phyloP scores from a whole-genome alignment of 2,797 vertebrate species.

The Sebastolobus alascanus region DNA sequence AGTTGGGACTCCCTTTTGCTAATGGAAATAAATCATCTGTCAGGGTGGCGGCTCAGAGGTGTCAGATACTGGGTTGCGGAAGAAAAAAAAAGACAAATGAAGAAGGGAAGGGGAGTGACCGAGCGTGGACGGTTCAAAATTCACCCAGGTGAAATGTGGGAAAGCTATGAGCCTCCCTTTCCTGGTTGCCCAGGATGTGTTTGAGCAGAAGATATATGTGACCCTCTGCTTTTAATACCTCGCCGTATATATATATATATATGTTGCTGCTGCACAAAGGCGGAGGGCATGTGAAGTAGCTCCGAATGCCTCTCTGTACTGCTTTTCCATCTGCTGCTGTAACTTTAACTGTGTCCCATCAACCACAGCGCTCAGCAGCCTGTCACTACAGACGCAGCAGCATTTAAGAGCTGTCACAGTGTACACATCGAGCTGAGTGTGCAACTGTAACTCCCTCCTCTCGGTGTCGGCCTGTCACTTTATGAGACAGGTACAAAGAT shows the following conservation, averaged over 20 bases:
- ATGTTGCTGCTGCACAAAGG: constrained; percentile 49
- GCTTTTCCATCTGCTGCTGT: constrained; percentile 80
- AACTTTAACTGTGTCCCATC: constrained; percentile 78
- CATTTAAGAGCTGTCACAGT: constrained; percentile 65
- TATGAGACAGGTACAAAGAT: constrained; percentile 52
- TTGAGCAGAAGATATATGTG: constrained; percentile 67
- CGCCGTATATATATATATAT: constrained; percentile 42
- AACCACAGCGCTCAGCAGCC: constrained; percentile 68
- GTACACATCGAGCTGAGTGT: constrained; percentile 43
- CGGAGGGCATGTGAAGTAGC: constrained; percentile 63
- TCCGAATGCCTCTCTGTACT: constrained; percentile 56
- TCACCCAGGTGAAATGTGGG: constrained; percentile 61
- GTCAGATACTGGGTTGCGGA: constrained; percentile 44
- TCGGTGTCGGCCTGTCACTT: constrained; percentile 48
- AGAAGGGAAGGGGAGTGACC: constrained; percentile 27
- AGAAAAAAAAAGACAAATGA: constrained; percentile 54
- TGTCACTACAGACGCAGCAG: constrained; percentile 62
- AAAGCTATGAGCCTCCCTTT: constrained; percentile 61
- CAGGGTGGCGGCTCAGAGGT: constrained; percentile 61
- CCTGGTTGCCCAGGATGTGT: constrained; percentile 66
- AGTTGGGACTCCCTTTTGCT: constrained; percentile 59
- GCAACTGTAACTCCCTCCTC: constrained; percentile 30
- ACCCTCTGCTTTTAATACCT: constrained; percentile 63
- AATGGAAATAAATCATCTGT: constrained; percentile 68
- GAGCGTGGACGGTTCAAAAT: constrained; percentile 25